phyloP scores from a whole-genome alignment of 2,113 vertebrate species.

The Climacteris rufus region DNA sequence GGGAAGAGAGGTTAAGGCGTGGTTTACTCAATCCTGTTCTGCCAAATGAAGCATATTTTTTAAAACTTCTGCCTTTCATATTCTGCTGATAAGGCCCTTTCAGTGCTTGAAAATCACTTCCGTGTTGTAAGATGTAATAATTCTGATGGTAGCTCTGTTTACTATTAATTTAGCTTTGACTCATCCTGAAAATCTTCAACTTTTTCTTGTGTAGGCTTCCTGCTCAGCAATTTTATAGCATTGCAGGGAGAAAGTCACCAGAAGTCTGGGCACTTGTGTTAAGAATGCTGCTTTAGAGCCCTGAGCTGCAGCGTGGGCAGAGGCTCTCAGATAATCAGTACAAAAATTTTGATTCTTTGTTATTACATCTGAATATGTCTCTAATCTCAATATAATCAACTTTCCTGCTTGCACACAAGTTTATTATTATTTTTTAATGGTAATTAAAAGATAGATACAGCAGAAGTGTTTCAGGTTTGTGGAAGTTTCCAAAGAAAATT shows the following conservation, averaged over 20 bases:
- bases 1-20: neutral
- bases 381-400: neutral
- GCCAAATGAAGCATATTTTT: neutral
- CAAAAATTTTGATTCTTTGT: neutral
- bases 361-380: neutral
- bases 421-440: neutral
- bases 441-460: neutral
- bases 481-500: neutral
- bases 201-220: neutral
- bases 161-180: neutral
- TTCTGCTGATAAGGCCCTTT: neutral
- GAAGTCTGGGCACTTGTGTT: neutral
- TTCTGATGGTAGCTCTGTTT: neutral
- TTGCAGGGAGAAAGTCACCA: neutral
- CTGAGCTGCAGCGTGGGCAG: neutral
- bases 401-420: neutral
- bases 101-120: neutral
- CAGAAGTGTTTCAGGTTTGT: neutral
- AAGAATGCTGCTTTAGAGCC: neutral
- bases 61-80: neutral
- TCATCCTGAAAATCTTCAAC: neutral
- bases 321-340: neutral
- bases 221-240: neutral
- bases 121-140: rapidly evolving
- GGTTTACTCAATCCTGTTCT: neutral